Conservation (phyloP, 2,797 vertebrate species). For the Myotis myotis region DNA sequence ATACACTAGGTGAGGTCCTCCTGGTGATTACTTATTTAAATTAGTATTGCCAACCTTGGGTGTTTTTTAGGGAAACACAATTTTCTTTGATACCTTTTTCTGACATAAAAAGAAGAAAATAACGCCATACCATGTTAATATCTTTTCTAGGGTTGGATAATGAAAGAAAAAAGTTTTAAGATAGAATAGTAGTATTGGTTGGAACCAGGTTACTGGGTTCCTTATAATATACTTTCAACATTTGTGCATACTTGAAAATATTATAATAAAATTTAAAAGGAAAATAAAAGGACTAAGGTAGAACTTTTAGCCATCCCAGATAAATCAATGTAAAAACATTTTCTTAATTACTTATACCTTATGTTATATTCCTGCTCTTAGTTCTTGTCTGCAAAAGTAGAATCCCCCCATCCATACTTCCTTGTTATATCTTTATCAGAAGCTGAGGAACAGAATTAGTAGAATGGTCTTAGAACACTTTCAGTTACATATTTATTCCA, state of each 20-base stretch:
- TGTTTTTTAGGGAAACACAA: background rate
- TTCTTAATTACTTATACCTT: background rate
- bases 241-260: slow-evolving; percentile 2
- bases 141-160: background rate
- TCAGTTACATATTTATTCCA: background rate
- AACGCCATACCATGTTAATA: background rate
- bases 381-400: background rate
- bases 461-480: background rate
- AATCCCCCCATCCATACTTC: background rate
- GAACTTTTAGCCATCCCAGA: background rate
- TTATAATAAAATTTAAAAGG: background rate
- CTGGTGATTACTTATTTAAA: slow-evolving; percentile 60
- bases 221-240: slow-evolving; percentile 1
- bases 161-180: background rate
- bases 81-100: slow-evolving; percentile 12
- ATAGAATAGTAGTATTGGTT: background rate
- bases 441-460: background rate
- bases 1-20: slow-evolving; percentile 30
- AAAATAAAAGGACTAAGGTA: background rate
- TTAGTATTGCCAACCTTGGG: background rate
- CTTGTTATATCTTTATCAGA: background rate
- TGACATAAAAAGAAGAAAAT: background rate
- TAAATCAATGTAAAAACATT: background rate
- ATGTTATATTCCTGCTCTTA: background rate
- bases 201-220: background rate